phyloP scores from a whole-genome alignment of 1,140 invertebrate species.

The Megalonaias nervosa region DNA sequence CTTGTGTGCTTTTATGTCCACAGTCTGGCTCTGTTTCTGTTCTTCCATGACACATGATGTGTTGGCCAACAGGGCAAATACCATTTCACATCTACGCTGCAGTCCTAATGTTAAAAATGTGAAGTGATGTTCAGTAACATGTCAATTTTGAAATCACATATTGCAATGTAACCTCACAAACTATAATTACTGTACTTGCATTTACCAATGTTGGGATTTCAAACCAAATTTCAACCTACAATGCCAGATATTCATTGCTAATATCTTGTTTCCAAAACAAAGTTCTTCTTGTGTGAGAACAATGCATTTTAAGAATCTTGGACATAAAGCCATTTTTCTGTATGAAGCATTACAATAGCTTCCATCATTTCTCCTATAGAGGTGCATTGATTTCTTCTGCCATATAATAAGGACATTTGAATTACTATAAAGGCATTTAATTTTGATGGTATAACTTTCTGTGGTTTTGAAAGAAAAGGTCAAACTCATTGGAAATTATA shows the following conservation, averaged over 20 bases:
- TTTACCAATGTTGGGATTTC: neutral
- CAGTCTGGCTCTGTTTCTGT: slow-evolving; percentile 35
- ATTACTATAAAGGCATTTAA: no score
- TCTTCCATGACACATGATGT: slow-evolving; percentile 74
- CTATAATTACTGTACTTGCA: neutral
- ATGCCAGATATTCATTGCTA: neutral
- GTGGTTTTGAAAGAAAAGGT: no score
- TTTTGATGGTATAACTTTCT: no score
- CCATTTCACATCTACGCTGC: slow-evolving; percentile 87
- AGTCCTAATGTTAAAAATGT: slow-evolving; percentile 74
- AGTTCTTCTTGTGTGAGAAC: neutral
- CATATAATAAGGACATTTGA: no score
- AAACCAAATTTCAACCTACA: neutral
- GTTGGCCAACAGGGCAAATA: slow-evolving; percentile 84
- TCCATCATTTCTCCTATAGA: no score
- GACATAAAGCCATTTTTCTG: no score
- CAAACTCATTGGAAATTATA: no score
- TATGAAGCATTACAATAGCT: no score
- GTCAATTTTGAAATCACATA: neutral
- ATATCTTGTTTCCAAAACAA: neutral
- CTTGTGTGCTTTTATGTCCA: slow-evolving; percentile 36
- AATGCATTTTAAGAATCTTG: no score
- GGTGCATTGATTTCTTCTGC: no score
- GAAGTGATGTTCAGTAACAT: neutral
- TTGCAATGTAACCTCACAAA: neutral